A percentile compares a stretch with the other conserved stretches of the same genome.
phyloP scores from a whole-genome alignment of 2,113 vertebrate species.

The Gambusia affinis region DNA sequence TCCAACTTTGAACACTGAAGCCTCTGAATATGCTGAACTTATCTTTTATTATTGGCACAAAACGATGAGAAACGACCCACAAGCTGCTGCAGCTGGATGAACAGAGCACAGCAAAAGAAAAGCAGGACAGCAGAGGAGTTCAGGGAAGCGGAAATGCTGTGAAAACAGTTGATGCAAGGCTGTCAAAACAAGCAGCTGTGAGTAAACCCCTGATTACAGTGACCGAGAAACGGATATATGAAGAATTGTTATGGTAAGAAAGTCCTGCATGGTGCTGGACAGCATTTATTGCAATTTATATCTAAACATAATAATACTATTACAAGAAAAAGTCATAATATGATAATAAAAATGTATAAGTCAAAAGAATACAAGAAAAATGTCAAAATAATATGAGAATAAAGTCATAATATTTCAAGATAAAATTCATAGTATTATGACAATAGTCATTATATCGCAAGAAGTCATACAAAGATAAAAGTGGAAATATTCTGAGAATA shows the following conservation, averaged over 20 bases:
- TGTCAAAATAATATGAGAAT: too few relatives aligned
- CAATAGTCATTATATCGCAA: too few relatives aligned
- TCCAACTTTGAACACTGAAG: background rate
- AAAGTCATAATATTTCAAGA: too few relatives aligned
- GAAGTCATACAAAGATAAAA: too few relatives aligned
- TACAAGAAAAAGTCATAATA: too few relatives aligned
- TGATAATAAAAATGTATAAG: too few relatives aligned
- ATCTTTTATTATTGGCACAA: background rate
- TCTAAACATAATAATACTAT: conserved; percentile 2
- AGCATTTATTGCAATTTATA: conserved; percentile 2
- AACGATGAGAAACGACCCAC: background rate
- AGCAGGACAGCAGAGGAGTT: conserved; percentile 34
- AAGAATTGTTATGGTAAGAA: conserved; percentile 21
- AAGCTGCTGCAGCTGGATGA: conserved; percentile 8
- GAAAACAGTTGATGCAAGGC: conserved; percentile 47
- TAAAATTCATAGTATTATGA: too few relatives aligned
- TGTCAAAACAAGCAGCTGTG: conserved; percentile 57
- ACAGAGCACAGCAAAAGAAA: conserved; percentile 18
- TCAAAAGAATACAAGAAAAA: too few relatives aligned
- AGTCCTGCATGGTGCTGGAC: conserved; percentile 1
- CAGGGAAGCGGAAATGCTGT: conserved; percentile 37
- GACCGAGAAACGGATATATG: conserved; percentile 1
- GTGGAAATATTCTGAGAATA: too few relatives aligned
- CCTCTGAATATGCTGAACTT: background rate
- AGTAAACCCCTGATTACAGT: conserved; percentile 49